Base-by-base conservation (phyloP, 2,113 vertebrate genomes). In the Telmatochromis sp. region DNA sequence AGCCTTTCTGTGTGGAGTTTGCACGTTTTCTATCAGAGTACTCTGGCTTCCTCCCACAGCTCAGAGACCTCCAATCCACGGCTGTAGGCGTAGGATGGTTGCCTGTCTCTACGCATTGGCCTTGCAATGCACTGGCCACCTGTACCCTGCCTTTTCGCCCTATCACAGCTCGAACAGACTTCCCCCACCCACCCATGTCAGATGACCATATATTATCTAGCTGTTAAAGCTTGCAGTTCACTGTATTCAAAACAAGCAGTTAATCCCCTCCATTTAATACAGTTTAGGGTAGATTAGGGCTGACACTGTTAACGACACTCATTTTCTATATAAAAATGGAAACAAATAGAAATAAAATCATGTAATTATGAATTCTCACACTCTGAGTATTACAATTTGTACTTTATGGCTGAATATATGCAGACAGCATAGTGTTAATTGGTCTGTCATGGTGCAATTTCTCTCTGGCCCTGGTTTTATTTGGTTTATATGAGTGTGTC, bases 391-490 rank as follows among this genome's bases (percentile, higher is more conserved):
- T 65, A 73, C 79, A 57, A 42, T 86, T 90, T 49, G 55, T 54
- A 84, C 58, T 92, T 95, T 82, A 92, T 79, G 68, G 84, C 23
- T 26, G 51, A 83, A 86, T 87, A 81, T 89, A 86, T 91, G 86
- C 92, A 91, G 85, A 83, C 85, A 87, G 91, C 89, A 91, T 87
- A 85, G 84, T 37, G 92, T 88, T 94, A 94, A 96, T 94, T 94
- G 91, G 89, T 65, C 82, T 88, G 93, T 94, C 91, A 88, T 91
- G 91, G 79, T 88, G 73, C 87, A 51, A 93, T 94, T 92, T 93
- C 92, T 94, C 92, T 82, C 63, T 88, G 89, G 90, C 87, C 73
- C 85, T 60, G 85, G 88, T 93, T 94, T 92, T 95, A 92, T 94
- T 93, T 91, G 87, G 83, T 84, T 93, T 89, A 80, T 94, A 80